Conservation (phyloP, 2,113 vertebrate genomes). For the Psittacara wagleri region DNA sequence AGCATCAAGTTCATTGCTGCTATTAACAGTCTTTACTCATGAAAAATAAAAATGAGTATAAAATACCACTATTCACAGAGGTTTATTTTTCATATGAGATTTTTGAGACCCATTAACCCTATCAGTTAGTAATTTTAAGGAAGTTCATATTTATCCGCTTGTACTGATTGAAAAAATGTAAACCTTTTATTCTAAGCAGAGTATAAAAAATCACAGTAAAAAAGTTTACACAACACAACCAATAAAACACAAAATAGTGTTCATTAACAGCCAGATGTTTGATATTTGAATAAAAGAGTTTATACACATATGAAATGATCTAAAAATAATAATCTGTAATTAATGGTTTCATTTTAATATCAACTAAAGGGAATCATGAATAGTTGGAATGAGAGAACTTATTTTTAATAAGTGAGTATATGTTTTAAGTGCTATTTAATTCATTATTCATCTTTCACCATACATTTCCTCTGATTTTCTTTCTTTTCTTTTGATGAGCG, state of each 20-base stretch:
- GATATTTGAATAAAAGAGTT: background rate
- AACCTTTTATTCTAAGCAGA: background rate
- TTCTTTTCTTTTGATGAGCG: background rate
- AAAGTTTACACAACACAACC: background rate
- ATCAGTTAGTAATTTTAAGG: background rate
- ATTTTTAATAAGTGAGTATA: background rate
- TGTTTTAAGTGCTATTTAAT: background rate
- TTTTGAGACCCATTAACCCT: background rate
- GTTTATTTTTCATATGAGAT: background rate
- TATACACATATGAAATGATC: background rate
- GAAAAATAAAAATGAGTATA: background rate
- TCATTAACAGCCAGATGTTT: background rate
- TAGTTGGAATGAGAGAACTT: background rate
- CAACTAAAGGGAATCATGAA: background rate
- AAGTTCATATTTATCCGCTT: background rate
- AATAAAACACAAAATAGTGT: background rate
- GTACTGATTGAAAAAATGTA: background rate
- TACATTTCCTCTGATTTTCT: background rate
- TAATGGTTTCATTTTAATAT: slow-evolving; percentile 1
- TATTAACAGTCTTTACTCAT: slow-evolving; percentile 51
- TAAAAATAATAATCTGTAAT: slow-evolving; percentile 21
- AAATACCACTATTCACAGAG: slow-evolving; percentile 13
- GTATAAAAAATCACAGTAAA: background rate
- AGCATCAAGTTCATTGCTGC: slow-evolving; percentile 38
- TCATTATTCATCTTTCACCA: background rate